Evolutionary conservation across 2,113 vertebrate species (phyloP).

Genomic region (Myiopsitta monachus): DNA sequence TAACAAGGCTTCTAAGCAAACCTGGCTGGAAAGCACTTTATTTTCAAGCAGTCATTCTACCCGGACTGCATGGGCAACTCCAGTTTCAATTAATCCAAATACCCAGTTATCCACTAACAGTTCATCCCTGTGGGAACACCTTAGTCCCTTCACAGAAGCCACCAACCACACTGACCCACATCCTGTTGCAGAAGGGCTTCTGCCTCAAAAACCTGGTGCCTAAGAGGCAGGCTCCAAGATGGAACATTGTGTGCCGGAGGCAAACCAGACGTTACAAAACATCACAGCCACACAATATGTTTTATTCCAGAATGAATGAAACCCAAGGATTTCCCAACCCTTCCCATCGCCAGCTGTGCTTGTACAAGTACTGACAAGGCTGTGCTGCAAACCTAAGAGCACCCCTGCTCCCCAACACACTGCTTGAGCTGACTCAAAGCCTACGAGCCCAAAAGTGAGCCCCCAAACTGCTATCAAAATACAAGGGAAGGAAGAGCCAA

Average conservation of each 20-base stretch:
- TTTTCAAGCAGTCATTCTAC: not conserved
- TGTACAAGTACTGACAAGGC: not conserved
- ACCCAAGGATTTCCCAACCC: not conserved
- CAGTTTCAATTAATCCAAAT: not conserved
- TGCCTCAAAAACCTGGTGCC: not conserved
- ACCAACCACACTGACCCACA: not conserved
- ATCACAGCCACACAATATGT: not conserved
- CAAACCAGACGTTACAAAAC: not conserved
- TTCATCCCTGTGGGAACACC: not conserved
- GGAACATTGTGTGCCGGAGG: not conserved
- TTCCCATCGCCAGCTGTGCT: not conserved
- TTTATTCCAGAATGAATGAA: not conserved
- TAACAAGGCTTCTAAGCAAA: not conserved
- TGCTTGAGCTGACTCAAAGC: not conserved
- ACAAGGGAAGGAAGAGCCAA: too few relatives aligned
- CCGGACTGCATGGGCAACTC: not conserved
- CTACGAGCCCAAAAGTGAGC: fast-evolving
- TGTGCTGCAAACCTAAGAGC: not conserved
- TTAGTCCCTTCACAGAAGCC: not conserved
- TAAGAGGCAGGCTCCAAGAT: not conserved
- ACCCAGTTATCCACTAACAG: not conserved
- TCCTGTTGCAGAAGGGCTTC: not conserved
- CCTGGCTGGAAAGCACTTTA: not conserved
- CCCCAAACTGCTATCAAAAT: fast-evolving
- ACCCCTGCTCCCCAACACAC: too few relatives aligned